Conservation (phyloP, 2,888 invertebrate genomes). For the Ophioninae sp. region DNA sequence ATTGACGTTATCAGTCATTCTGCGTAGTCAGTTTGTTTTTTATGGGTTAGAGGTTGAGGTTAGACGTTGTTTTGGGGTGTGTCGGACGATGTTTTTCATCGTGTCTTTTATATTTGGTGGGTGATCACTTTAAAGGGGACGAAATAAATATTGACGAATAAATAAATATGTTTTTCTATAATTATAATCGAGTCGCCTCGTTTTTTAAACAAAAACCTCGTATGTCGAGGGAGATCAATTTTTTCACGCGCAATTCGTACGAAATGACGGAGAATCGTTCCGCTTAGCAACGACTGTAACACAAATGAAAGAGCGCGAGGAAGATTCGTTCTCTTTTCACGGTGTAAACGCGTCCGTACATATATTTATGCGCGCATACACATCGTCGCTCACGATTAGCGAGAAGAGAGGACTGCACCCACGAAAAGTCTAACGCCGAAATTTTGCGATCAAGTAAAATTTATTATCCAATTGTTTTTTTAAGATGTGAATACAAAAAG, state of each 20-base stretch:
- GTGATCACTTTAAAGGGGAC: too few species aligned
- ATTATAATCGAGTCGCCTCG: background rate
- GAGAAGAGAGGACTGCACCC: background rate
- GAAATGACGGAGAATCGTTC: slow-evolving; percentile 41
- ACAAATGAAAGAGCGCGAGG: slow-evolving; percentile 30
- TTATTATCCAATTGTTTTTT: too few species aligned
- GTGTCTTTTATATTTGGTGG: too few species aligned
- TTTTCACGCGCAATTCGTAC: slow-evolving; percentile 44
- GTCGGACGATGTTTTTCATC: too few species aligned
- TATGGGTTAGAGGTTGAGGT: too few species aligned
- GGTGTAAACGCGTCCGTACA: background rate
- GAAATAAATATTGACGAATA: too few species aligned
- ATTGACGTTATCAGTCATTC: too few species aligned
- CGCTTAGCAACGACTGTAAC: slow-evolving; percentile 58
- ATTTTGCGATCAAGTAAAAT: too few species aligned
- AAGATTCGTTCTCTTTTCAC: slow-evolving; percentile 8
- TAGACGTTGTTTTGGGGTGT: too few species aligned
- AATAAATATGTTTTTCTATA: background rate
- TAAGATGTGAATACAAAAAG: too few species aligned
- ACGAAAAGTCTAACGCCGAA: too few species aligned
- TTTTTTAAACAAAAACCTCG: background rate
- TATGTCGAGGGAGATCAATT: slow-evolving; percentile 15
- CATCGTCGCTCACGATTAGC: background rate
- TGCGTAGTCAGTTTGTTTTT: too few species aligned
- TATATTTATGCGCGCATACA: background rate